Conservation (phyloP, 2,797 vertebrate species). For the Pangasius mekongensis region DNA sequence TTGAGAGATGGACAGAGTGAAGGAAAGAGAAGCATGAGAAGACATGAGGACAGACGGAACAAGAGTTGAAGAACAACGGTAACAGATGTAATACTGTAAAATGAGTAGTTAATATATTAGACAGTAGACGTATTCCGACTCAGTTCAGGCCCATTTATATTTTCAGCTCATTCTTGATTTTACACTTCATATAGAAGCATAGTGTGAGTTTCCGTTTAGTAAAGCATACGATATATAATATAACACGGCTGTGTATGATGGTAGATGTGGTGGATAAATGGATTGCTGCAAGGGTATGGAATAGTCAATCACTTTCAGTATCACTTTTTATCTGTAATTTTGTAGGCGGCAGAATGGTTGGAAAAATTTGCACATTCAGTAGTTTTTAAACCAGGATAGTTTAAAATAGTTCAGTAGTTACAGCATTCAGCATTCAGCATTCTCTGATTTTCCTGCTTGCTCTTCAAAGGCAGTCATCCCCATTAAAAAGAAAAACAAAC, state of each 20-base stretch:
- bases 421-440: neutral
- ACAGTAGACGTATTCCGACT: neutral
- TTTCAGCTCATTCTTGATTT: neutral
- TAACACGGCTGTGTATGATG: neutral
- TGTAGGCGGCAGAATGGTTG: neutral
- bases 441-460: neutral
- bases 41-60: neutral
- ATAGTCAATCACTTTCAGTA: neutral
- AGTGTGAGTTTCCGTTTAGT: no score
- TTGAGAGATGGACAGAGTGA: slow-evolving; percentile 58
- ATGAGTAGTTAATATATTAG: neutral
- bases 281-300: neutral
- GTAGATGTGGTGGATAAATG: neutral
- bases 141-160: neutral
- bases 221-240: neutral
- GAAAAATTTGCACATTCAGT: neutral
- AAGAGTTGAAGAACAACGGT: neutral
- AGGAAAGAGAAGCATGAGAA: slow-evolving; percentile 11
- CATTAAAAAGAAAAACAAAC: neutral
- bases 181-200: neutral
- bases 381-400: neutral
- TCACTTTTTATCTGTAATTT: neutral
- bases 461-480: neutral
- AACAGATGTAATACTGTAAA: neutral
- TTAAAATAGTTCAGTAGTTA: neutral